A percentile compares a stretch with the other conserved stretches of the same genome.
Conservation (phyloP, 2,113 vertebrate genomes). For the Sceloporus undulatus region DNA sequence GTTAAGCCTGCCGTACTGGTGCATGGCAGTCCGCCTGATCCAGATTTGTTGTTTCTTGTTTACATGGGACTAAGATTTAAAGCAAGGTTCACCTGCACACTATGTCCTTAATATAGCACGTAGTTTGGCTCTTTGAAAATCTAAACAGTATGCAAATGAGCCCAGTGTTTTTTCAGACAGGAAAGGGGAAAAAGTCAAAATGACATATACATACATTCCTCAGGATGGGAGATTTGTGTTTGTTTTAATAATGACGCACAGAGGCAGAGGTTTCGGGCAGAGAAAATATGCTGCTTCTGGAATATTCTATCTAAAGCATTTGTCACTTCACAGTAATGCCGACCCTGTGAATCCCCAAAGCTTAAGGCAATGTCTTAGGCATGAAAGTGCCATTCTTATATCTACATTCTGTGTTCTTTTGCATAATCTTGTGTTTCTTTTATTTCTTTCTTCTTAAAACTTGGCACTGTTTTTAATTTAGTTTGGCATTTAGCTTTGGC, state of each 20-base stretch:
- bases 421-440: not conserved
- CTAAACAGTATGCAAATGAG: not conserved
- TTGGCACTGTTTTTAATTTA: not conserved
- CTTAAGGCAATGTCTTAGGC: not conserved
- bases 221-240: not conserved
- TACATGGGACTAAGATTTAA: not conserved
- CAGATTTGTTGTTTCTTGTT: too few relatives aligned
- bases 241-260: not conserved
- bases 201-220: not conserved
- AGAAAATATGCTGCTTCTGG: not conserved
- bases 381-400: not conserved
- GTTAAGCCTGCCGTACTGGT: too few relatives aligned
- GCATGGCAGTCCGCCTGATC: too few relatives aligned
- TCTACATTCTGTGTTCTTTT: constrained; percentile 1
- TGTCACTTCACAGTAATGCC: not conserved
- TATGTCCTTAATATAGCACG: too few relatives aligned
- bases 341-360: not conserved
- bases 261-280: not conserved
- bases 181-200: not conserved
- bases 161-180: not conserved
- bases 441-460: not conserved
- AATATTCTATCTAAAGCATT: not conserved
- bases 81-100: too few relatives aligned
- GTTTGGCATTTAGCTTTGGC: constrained; percentile 18
- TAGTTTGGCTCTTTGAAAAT: not conserved